Conservation (phyloP, 2,113 vertebrate genomes). For the Mirza zaza region DNA sequence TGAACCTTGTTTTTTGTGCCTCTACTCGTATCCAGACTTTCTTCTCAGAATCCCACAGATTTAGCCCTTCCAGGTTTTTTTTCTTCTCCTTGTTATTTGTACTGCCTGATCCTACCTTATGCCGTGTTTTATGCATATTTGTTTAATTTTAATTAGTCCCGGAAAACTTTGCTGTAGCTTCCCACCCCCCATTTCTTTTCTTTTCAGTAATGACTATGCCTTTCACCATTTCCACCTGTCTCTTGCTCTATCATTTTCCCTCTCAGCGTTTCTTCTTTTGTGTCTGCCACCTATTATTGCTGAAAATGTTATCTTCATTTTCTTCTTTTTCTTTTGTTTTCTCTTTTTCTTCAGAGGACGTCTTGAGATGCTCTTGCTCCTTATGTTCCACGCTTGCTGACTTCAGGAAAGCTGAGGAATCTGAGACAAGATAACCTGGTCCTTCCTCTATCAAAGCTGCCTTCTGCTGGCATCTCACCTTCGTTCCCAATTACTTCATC, state of each 20-base stretch:
- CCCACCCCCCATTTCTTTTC: background rate
- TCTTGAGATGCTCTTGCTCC: background rate
- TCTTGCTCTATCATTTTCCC: background rate
- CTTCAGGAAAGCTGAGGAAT: background rate
- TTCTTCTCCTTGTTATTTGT: background rate
- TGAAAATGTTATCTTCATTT: background rate
- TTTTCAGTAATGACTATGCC: background rate
- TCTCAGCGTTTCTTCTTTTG: background rate
- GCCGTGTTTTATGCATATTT: background rate
- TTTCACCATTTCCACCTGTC: background rate
- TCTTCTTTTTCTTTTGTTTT: background rate
- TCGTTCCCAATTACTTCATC: background rate
- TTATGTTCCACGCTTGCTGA: background rate
- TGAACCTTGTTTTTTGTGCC: conserved; percentile 3
- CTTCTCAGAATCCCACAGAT: conserved; percentile 22
- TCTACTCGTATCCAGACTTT: conserved; percentile 36
- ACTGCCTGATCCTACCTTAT: conserved; percentile 17
- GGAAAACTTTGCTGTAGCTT: background rate
- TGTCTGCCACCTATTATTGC: background rate
- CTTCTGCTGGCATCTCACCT: background rate
- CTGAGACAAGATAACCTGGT: background rate
- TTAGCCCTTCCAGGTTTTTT: background rate
- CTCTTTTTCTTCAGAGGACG: background rate
- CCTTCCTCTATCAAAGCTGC: background rate
- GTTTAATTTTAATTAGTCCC: background rate